Evolutionary conservation across 2,113 vertebrate species (phyloP).

Genomic region (Gadus macrocephalus): DNA sequence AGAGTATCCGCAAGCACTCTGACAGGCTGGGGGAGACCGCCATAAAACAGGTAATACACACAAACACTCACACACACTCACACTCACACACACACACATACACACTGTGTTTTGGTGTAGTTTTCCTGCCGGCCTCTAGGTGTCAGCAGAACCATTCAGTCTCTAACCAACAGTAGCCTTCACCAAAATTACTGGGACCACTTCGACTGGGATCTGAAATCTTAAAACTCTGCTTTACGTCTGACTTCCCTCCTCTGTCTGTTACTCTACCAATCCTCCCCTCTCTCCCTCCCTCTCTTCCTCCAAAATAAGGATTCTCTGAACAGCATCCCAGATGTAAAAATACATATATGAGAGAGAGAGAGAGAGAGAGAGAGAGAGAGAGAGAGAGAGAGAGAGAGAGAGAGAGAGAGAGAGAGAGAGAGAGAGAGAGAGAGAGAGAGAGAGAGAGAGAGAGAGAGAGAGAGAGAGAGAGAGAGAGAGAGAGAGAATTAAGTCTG

Average conservation of each 20-base stretch:
- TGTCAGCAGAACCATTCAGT: slow-evolving; percentile 30
- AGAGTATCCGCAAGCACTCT: slow-evolving; percentile 97
- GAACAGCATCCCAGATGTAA: slow-evolving; percentile 44
- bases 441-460: slow-evolving; percentile 29
- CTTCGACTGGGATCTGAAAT: slow-evolving; percentile 34
- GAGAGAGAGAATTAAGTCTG: slow-evolving; percentile 19
- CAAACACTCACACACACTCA: slow-evolving; percentile 1
- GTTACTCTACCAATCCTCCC: slow-evolving; percentile 22
- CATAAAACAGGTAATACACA: slow-evolving; percentile 86
- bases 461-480: slow-evolving; percentile 23
- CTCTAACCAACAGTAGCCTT: slow-evolving; percentile 51
- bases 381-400: slow-evolving; percentile 3
- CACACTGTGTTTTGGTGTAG: background rate
- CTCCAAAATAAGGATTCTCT: slow-evolving; percentile 56
- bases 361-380: background rate
- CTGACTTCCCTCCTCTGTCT: background rate
- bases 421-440: too few relatives aligned
- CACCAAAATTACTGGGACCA: slow-evolving; percentile 28
- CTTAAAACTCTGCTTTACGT: background rate
- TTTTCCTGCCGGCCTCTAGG: slow-evolving; percentile 35
- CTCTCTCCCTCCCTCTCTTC: slow-evolving; percentile 46
- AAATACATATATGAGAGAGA: slow-evolving; percentile 57
- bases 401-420: slow-evolving; percentile 35
- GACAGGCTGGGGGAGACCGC: slow-evolving; percentile 94
- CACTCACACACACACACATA: background rate